A percentile compares a stretch with the other conserved stretches of the same genome.
Evolutionary conservation across 2,888 invertebrate genomes (phyloP).

Genomic region (Heteromurus nitidus): DNA sequence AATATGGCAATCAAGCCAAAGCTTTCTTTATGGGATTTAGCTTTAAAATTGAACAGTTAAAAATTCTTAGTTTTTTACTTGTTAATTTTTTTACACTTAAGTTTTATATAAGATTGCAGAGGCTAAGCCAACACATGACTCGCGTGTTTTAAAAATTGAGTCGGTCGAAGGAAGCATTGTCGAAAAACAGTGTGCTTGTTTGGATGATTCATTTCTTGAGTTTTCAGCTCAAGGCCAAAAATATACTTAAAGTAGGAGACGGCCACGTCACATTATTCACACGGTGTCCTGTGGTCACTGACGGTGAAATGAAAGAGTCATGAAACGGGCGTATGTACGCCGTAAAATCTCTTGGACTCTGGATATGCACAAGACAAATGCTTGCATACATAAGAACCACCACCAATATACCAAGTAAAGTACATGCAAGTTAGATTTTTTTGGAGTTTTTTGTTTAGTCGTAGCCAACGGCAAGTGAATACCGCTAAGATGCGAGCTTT

Average conservation of each 20-base stretch:
- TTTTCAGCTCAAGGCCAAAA: conserved; percentile 25
- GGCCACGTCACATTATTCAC: conserved; percentile 51
- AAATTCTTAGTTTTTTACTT: too few species aligned
- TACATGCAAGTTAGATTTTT: conserved; percentile 2
- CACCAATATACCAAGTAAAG: not conserved
- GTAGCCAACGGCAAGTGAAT: conserved; percentile 28
- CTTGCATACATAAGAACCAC: conserved; percentile 11
- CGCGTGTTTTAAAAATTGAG: too few species aligned
- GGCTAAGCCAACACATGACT: too few species aligned
- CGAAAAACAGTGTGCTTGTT: too few species aligned
- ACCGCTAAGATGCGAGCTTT: not conserved
- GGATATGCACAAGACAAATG: not conserved
- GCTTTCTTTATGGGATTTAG: too few species aligned
- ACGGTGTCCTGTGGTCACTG: conserved; percentile 49
- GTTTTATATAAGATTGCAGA: too few species aligned
- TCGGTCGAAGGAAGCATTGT: too few species aligned
- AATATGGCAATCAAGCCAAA: too few species aligned
- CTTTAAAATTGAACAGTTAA: too few species aligned
- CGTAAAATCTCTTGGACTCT: too few species aligned
- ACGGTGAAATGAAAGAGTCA: conserved; percentile 39
- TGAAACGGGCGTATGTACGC: conserved; percentile 11
- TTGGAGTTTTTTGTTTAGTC: conserved; percentile 17
- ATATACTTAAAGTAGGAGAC: conserved; percentile 17
- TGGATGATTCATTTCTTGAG: too few species aligned
- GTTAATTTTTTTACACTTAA: too few species aligned